phyloP scores from a whole-genome alignment of 2,113 vertebrate genomes.

The Labeo rohita region DNA sequence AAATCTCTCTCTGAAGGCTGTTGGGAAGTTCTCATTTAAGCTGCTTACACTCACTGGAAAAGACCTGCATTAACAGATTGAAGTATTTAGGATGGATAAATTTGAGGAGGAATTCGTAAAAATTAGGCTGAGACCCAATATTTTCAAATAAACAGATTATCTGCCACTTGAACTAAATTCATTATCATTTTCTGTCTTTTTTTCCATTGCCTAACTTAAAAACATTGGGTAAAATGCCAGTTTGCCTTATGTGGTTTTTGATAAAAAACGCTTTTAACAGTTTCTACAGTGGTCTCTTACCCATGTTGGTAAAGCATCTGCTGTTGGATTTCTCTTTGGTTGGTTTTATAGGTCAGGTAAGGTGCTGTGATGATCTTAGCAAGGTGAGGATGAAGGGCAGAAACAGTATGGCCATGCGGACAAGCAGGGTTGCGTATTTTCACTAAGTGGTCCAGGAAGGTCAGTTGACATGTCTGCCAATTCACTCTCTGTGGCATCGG shows the following conservation, averaged over 20 bases:
- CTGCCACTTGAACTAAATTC: neutral
- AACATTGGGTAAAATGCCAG: neutral
- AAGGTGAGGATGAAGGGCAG: neutral
- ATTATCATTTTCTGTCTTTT: neutral
- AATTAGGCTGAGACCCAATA: neutral
- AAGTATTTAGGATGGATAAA: slow-evolving; percentile 47
- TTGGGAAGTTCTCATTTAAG: slow-evolving; percentile 35
- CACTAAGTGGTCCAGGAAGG: slow-evolving; percentile 14
- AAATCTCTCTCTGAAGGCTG: slow-evolving; percentile 32
- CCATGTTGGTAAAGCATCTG: neutral
- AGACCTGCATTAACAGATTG: slow-evolving; percentile 52
- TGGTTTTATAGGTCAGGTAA: neutral
- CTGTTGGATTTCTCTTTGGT: neutral
- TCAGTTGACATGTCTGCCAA: slow-evolving; percentile 22
- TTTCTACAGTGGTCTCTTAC: neutral
- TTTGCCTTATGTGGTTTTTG: neutral
- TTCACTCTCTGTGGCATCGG: neutral
- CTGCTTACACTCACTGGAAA: slow-evolving; percentile 50
- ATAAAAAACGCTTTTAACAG: neutral
- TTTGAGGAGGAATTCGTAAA: slow-evolving; percentile 14
- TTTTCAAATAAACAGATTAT: neutral
- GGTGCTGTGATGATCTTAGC: slow-evolving; percentile 29
- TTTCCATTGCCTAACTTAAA: neutral
- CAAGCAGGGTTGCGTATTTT: slow-evolving; percentile 32
- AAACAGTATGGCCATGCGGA: slow-evolving; percentile 44